Base-by-base conservation (phyloP, 1,140 invertebrate species). In the Phymastichus coffea region DNA sequence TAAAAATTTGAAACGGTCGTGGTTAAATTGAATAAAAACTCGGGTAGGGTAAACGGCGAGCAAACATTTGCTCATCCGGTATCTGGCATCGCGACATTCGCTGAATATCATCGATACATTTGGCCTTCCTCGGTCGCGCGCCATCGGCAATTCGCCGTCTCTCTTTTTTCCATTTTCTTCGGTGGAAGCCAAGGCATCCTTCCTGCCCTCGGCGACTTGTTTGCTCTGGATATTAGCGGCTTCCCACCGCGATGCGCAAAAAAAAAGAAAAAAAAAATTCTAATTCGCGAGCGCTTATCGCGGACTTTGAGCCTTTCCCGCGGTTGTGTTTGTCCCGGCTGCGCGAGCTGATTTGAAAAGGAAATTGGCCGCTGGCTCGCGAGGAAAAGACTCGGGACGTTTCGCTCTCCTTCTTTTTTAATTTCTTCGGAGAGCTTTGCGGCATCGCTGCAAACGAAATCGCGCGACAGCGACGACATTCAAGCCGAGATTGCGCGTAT, bases 231-330 rank as follows among this genome's bases (percentile, higher is more conserved):
- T 51, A 51, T 51, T 51, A 51, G 48, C 33, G 15, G 22, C 14
- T 22, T 33, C 47, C 30, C n/a, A n/a, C n/a, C n/a, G n/a, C 7
- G 30, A 51, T 51, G 48, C 26, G 48, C n/a, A n/a, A n/a, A n/a
- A n/a, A n/a, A n/a, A n/a, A n/a, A n/a, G n/a, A n/a, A n/a, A n/a
- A 51, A 51, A 51, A 51, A 51, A 51, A 51, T 51, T 51, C 48
- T 38, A 51, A 51, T 51, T 51, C 48, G 48, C n/a, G 47, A 14
- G 28, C 48, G 48, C 33, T 53, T 41, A 41, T 53, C 51, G 35
- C 20, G 19, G n/a, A 52, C 26, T 47, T 26, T 15, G 12, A n/a
- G n/a, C 15, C 26, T 47, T 20, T 47, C 8, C 44, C 3, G 14
- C 44, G 44, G n/a, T 10, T n/a, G 4, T 28, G 44, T 28, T 28